These are phyloP conservation scores for Iselma pallidipennis DNA, from an alignment of 2,888 invertebrate genomes.

Conservation along the genomic window DNA sequence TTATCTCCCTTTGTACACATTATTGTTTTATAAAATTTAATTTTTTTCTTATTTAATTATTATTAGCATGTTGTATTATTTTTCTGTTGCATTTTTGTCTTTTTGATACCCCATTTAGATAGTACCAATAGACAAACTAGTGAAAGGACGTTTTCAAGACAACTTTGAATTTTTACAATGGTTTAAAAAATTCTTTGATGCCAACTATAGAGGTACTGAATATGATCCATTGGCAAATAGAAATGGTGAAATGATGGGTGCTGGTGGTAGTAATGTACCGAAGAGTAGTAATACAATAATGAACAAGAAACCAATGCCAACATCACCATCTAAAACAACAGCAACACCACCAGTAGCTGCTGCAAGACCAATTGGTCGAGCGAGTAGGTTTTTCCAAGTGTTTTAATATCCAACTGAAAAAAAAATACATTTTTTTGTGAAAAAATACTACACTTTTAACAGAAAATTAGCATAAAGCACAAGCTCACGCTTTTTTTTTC, in stretches of 20 bases:
- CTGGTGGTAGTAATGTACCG: conserved; percentile 67
- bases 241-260: conserved; percentile 84
- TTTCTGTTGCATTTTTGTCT: conserved; percentile 39
- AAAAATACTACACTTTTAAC: too few relatives aligned
- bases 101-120: conserved; percentile 67
- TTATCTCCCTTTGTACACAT: neutral
- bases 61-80: conserved; percentile 13
- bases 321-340: conserved; percentile 36
- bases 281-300: conserved; percentile 55
- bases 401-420: neutral
- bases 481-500: neutral
- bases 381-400: conserved; percentile 46
- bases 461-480: neutral
- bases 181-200: conserved; percentile 99
- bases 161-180: conserved; percentile 99
- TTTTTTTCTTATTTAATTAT: conserved; percentile 22
- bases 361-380: conserved; percentile 49
- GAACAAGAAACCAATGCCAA: conserved; percentile 52
- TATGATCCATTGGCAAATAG: conserved; percentile 90
- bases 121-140: conserved; percentile 91
- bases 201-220: conserved; percentile 93
- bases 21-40: too few relatives aligned
- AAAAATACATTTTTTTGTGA: neutral
- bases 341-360: conserved; percentile 50
- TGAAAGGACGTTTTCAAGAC: conserved; percentile 99